A percentile compares a stretch with the other conserved stretches of the same genome.
phyloP scores from a whole-genome alignment of 1,140 invertebrate species.

The Drosophila tristis region DNA sequence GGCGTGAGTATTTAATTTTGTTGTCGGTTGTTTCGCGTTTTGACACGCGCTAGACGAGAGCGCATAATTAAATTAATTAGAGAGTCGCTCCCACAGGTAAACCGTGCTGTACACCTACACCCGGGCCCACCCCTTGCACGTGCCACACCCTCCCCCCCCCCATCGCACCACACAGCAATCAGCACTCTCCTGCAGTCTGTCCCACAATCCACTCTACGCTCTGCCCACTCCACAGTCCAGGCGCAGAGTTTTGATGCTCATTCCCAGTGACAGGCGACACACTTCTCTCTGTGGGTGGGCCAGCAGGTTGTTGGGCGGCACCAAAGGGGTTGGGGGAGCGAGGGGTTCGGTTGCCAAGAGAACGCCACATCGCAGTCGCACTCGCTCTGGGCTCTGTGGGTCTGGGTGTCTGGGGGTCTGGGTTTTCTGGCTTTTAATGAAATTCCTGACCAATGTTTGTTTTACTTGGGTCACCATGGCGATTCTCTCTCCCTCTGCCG shows the following conservation, averaged over 20 bases:
- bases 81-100: slow-evolving; percentile 76
- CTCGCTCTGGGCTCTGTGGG: slow-evolving; percentile 1
- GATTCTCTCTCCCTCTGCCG: slow-evolving; percentile 19
- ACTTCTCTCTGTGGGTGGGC: slow-evolving; percentile 55
- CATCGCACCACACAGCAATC: not conserved
- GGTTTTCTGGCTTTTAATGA: slow-evolving; percentile 68
- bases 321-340: slow-evolving; percentile 12
- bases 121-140: not conserved
- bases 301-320: slow-evolving; percentile 35
- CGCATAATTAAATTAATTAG: slow-evolving; percentile 81
- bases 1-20: slow-evolving; percentile 77
- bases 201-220: not conserved
- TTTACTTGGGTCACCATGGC: slow-evolving; percentile 72
- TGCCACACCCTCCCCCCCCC: not conserved
- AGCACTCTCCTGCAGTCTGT: not conserved
- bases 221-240: not conserved
- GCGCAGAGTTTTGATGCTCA: slow-evolving; percentile 64
- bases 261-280: slow-evolving; percentile 78
- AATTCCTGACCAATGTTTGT: slow-evolving; percentile 80
- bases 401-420: no score
- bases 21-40: slow-evolving; percentile 54
- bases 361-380: slow-evolving; percentile 28
- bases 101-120: slow-evolving; percentile 10
- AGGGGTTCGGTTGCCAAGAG: slow-evolving; percentile 33
- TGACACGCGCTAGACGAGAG: slow-evolving; percentile 75